Evolutionary conservation across 1,140 invertebrate genomes (phyloP).

Genomic region (Plodia interpunctella): DNA sequence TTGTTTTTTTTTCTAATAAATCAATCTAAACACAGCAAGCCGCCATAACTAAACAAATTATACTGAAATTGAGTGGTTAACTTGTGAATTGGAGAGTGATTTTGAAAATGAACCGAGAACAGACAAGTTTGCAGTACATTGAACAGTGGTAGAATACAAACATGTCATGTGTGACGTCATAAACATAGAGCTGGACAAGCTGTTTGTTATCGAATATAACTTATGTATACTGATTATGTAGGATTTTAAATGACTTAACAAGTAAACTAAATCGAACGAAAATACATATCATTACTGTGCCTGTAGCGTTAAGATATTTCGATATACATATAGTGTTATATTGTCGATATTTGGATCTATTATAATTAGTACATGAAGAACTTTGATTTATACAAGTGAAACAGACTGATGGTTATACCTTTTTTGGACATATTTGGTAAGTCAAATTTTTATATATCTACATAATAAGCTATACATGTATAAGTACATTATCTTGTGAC

Average conservation of each 20-base stretch:
- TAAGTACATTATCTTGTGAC: too few species aligned
- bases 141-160: not conserved
- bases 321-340: conserved; percentile 40
- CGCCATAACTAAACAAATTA: conserved; percentile 56
- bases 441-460: not conserved
- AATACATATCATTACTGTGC: conserved; percentile 72
- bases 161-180: not conserved
- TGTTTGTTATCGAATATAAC: not conserved
- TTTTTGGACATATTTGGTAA: not conserved
- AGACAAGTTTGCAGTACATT: not conserved
- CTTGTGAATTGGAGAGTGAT: conserved; percentile 14
- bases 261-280: conserved; percentile 42
- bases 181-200: not conserved
- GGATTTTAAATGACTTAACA: conserved; percentile 26
- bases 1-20: conserved; percentile 24
- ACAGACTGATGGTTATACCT: not conserved
- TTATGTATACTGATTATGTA: not conserved
- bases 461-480: not conserved
- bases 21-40: conserved; percentile 25
- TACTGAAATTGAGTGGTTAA: conserved; percentile 24
- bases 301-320: conserved; percentile 51
- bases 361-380: not conserved
- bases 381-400: conserved; percentile 11
- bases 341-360: conserved; percentile 17
- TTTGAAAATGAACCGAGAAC: conserved; percentile 11